Conservation (phyloP, 2,113 vertebrate species). For the Cynoglossus semilaevis region DNA sequence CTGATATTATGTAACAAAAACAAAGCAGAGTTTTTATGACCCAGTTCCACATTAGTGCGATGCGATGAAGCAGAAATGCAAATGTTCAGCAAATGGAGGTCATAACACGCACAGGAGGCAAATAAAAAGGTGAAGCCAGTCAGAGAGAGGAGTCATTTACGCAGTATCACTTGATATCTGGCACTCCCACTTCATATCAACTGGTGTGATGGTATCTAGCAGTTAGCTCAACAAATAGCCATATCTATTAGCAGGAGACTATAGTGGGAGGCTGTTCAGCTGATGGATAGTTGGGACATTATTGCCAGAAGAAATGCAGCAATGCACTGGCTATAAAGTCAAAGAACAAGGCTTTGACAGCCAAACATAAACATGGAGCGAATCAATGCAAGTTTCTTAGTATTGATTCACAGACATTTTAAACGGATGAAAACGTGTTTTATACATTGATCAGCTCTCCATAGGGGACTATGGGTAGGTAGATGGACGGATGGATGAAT, state of each 20-base stretch:
- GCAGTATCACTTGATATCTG: neutral
- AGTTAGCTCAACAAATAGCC: neutral
- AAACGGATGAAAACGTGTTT: neutral
- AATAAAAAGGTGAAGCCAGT: neutral
- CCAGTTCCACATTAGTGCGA: too few relatives aligned
- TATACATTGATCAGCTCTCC: neutral
- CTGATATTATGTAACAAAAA: too few relatives aligned
- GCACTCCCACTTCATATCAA: neutral
- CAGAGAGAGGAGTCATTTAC: neutral
- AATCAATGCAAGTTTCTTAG: neutral
- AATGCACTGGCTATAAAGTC: neutral
- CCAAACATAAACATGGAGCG: neutral
- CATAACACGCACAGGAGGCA: neutral
- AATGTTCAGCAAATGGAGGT: neutral
- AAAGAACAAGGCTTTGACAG: neutral
- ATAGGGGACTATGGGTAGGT: too few relatives aligned
- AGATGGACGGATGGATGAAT: too few relatives aligned
- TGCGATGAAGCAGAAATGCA: neutral
- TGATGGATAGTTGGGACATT: neutral
- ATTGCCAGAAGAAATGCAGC: neutral
- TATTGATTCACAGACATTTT: neutral
- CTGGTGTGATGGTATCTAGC: neutral
- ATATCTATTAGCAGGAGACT: neutral
- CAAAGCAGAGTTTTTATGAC: too few relatives aligned
- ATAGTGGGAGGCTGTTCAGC: neutral